Percentiles rank a stretch among this genome's conserved stretches.
Evolutionary conservation across 53 echinoderm and acorn worm species (phyloP).

Genomic region (Astropecten irregularis): DNA sequence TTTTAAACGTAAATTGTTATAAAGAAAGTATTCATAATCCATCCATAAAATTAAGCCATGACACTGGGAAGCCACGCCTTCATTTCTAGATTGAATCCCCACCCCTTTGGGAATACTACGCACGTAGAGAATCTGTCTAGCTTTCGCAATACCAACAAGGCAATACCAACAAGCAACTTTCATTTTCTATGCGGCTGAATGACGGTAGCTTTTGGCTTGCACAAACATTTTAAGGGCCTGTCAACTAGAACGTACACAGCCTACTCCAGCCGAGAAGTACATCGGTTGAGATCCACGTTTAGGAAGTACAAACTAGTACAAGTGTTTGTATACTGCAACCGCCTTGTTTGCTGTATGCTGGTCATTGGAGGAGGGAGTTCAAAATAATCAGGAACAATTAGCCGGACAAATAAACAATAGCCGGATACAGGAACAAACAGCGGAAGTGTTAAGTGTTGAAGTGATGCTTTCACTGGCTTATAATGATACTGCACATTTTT

Average conservation of each 20-base stretch:
- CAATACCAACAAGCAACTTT: not conserved
- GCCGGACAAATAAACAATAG: not conserved
- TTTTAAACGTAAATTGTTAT: too few relatives aligned
- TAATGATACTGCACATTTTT: too few relatives aligned
- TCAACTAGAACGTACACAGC: not conserved
- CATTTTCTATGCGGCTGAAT: not conserved
- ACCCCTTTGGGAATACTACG: too few relatives aligned
- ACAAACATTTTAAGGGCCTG: constrained; percentile 31
- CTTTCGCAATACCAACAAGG: too few relatives aligned
- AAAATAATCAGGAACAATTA: constrained; percentile 16
- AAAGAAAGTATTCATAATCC: too few relatives aligned
- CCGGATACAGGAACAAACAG: not conserved
- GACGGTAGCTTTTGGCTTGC: not conserved
- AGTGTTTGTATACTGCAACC: not conserved
- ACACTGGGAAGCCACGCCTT: too few relatives aligned
- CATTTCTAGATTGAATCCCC: too few relatives aligned
- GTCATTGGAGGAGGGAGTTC: not conserved
- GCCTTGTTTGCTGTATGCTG: constrained; percentile 21
- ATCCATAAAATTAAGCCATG: too few relatives aligned
- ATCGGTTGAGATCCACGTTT: not conserved
- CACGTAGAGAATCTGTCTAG: too few relatives aligned
- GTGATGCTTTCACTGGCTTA: too few relatives aligned
- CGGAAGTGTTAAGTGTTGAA: not conserved
- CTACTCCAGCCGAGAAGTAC: not conserved
- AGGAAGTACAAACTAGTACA: not conserved